phyloP scores from a whole-genome alignment of 2,113 vertebrate species.

The Oncorhynchus masou region DNA sequence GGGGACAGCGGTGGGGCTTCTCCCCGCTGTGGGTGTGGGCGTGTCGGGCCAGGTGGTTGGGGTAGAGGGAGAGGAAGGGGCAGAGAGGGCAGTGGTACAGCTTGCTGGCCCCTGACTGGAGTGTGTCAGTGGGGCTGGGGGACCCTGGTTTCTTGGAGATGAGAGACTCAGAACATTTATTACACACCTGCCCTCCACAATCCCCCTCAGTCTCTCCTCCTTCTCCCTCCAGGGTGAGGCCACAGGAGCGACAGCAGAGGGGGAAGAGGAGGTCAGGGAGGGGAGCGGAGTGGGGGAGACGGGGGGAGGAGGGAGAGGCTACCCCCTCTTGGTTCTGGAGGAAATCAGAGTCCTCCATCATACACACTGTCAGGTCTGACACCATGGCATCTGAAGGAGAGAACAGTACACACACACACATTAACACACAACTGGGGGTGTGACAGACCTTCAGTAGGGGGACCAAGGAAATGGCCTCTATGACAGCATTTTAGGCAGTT shows the following conservation, averaged over 20 bases:
- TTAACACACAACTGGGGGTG: too few relatives aligned
- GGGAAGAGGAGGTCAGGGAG: constrained; percentile 88
- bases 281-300: constrained; percentile 33
- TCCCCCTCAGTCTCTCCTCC: constrained; percentile 57
- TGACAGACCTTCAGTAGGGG: too few relatives aligned
- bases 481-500: too few relatives aligned
- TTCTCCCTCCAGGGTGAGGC: constrained; percentile 80
- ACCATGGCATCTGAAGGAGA: constrained; percentile 54
- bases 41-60: constrained; percentile 93
- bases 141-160: constrained; percentile 68
- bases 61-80: constrained; percentile 90
- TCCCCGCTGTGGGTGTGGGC: constrained; percentile 93
- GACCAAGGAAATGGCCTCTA: too few relatives aligned
- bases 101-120: constrained; percentile 61
- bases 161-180: constrained; percentile 78
- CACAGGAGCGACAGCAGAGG: constrained; percentile 86
- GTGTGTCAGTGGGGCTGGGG: background rate
- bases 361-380: constrained; percentile 64
- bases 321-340: constrained; percentile 55
- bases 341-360: constrained; percentile 56
- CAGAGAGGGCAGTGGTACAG: constrained; percentile 87
- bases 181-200: constrained; percentile 81
- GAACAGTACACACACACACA: background rate
- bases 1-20: constrained; percentile 88
- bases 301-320: constrained; percentile 61